Base-by-base conservation (phyloP, 2,888 invertebrate species). In the Endotricha flammealis region DNA sequence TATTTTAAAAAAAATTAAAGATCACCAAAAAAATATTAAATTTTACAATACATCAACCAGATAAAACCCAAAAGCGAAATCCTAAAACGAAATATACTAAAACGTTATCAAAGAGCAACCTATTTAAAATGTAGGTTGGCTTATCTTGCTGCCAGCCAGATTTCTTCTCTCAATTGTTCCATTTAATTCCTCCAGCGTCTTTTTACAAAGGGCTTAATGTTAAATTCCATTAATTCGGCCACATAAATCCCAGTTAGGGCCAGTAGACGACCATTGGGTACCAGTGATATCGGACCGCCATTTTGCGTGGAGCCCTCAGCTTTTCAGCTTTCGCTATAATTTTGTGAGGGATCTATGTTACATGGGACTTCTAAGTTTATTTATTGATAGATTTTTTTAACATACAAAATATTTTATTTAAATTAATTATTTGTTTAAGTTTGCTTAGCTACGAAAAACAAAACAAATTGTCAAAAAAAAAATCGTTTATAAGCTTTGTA, bases 171-270 rank as follows among this genome's bases (percentile, higher is more conserved):
- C 35, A 23, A 27, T 35, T 35, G 35, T 29, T 41, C 25, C 40
- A 34, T 44, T 53, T 45, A 49, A 51, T 55, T 56, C 53, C 32
- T 41, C 22, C n/a, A 28, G 40, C 38, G 38, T 35, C 44, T 66
- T 67, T 72, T 68, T 63, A 57, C 56, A 61, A 64, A 57, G 48
- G 57, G 55, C 59, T 66, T 63, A 64, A 55, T 61, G 67, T 60
- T 65, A 58, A 70, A 73, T 67, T 62, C 57, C 35, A 44, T 39
- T 39, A 39, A 36, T 36, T 39, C 36, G 20, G 39, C 41, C 32
- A 37, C 41, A 39, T 71, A 38, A 39, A 41, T 38, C 41, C 37
- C 27, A 24, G 29, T 32, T 35, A 32, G 35, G 35, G 31, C 35
- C 13, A 17, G 31, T 13, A 32, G 34, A 35, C n/a, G 34, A 12